Evolutionary conservation across 2,113 vertebrate species (phyloP), one percentile per base, ranked within the genome.

Genomic region (Cyanoderma ruficeps): DNA sequence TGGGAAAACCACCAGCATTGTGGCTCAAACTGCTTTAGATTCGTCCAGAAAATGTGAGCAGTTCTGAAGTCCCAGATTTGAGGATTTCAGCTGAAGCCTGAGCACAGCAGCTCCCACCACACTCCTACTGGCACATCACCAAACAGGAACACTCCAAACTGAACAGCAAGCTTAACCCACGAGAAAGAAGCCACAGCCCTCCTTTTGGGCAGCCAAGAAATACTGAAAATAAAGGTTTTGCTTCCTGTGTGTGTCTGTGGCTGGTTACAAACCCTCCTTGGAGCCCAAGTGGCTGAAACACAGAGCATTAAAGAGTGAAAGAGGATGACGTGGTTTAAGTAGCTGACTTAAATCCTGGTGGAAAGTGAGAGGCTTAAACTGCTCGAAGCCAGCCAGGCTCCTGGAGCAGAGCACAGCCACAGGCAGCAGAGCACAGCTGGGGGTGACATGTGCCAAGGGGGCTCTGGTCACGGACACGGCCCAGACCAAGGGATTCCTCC

Each of bases 301-400:
- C 53, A 57, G 71, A 65, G 89, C 52, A 60, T 63, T 92, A 65
- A 41, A 4, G 46, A 83, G 69, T n/a, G 87, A 81, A 31, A 83
- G 77, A 78, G 65, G 81, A 87, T 84, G 65, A 42, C 1, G 28
- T 9, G n/a, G 44, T 21, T 87, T 89, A 83, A 90, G 65, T 3
- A 89, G 87, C 76, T 3, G 28, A 89, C 37, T 52, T 52, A 86
- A 83, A 81, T 18, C 72, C 71, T 19, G 35, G 15, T 53, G 60
- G 64, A 91, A 95, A 89, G 42, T 1, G 12, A 83, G 68, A 93
- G 46, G 60, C 61, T 92, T 83, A 83, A 87, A 78, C 31, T 16
- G 35, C 87, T 39, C 16, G 15, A 25, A 85, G 30, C 6, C 74
- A 57, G 30, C 46, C 74, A 49, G 70, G 53, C 74, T 82, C 13